Evolutionary conservation across 1,140 invertebrate genomes (phyloP), one percentile per base, ranked within the genome.

Genomic region (Bombus impatiens): DNA sequence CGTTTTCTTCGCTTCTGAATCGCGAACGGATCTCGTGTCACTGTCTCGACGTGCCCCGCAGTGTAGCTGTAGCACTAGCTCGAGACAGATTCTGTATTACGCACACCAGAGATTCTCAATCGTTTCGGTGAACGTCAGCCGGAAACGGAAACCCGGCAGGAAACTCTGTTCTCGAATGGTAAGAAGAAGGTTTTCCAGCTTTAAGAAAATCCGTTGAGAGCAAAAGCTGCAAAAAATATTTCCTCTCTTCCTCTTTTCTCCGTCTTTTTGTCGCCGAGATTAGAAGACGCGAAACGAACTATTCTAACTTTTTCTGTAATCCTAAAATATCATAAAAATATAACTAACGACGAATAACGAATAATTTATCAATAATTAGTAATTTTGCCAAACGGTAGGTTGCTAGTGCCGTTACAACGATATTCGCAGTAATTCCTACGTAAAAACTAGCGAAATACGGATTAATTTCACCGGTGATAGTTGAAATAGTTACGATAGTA

Each of bases 1-100:
- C 44, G 35, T 89, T 89, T 78, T 89, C 84, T 79, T 87, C 72
- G 86, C 74, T 81, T 78, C 40, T 67, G 79, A 89, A 88, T 79
- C 77, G 87, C 68, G 78, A 88, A 68, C 80, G 65, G 71, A 53
- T 78, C 78, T 77, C 70, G 37, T n/a, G 76, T 76, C 75, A 62
- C 82, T 78, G 83, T 44, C 86, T 76, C 77, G 82, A 84, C 76
- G 82, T 86, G 84, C 78, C 78, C 78, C 37, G 78, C 78, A 81
- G 78, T 76, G 40, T 59, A 74, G 37, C 40, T 15, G 70, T 42
- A 72, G 35, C 37, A 3, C 13, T 18, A 9, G 25, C 32, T 13
- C 18, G 37, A 81, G 78, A 74, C 84, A 74, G 70, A 74, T 81
- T 74, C 68, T 15, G 57, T 67, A 81, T 81, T 74, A 81, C 78